Conservation (phyloP, 2,797 vertebrate species). For the Meriones psammophilus region DNA sequence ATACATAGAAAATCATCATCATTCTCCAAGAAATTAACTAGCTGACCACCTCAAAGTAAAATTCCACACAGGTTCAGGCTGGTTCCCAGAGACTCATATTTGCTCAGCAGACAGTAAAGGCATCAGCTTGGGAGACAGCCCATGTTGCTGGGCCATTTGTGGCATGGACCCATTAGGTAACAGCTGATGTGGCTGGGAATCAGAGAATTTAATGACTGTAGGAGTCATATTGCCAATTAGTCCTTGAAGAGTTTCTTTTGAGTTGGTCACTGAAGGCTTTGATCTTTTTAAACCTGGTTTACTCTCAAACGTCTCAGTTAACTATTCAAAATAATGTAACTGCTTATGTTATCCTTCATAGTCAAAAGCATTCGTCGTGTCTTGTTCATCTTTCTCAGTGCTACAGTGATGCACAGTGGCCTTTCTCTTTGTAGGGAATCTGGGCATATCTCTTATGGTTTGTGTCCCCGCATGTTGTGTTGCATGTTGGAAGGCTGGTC, state of each 20-base stretch:
- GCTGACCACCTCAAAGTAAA: neutral
- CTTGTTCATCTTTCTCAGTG: too few species aligned
- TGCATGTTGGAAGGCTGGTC: too few species aligned
- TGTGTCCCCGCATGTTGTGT: too few species aligned
- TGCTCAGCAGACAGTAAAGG: neutral
- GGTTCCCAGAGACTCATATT: neutral
- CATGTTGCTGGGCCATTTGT: neutral
- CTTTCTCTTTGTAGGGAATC: too few species aligned
- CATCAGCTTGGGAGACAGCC: neutral
- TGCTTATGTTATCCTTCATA: too few species aligned
- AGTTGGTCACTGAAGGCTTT: too few species aligned
- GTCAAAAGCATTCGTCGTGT: too few species aligned
- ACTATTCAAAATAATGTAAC: too few species aligned
- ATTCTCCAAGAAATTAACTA: neutral
- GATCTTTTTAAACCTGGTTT: too few species aligned
- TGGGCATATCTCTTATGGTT: too few species aligned
- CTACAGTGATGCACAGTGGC: too few species aligned
- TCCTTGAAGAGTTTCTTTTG: neutral
- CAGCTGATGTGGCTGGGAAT: neutral
- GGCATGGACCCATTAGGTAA: neutral
- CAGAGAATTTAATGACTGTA: neutral
- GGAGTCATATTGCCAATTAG: neutral
- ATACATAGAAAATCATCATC: neutral
- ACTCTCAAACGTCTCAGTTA: too few species aligned
- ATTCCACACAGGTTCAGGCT: neutral